Conservation (phyloP, 2,113 vertebrate genomes). For the Calyptomena viridis region DNA sequence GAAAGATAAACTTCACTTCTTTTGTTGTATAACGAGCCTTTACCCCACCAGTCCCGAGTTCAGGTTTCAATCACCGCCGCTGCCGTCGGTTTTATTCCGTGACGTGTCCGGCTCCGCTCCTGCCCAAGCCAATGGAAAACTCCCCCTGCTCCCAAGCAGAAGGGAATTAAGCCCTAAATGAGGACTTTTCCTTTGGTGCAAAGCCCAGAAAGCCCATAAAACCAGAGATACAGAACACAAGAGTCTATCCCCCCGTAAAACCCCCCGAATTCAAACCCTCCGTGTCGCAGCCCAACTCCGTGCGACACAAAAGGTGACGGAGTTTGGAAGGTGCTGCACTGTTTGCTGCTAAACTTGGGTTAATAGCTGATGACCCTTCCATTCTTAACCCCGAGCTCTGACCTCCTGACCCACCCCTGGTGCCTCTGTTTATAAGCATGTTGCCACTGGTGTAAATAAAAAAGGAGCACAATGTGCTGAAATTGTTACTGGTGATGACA, state of each 20-base stretch:
- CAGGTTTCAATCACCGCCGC: neutral
- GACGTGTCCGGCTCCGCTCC: neutral
- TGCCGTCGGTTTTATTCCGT: neutral
- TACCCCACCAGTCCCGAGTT: neutral
- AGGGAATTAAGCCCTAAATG: neutral
- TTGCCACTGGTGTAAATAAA: conserved; percentile 79
- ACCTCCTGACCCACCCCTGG: conserved; percentile 74
- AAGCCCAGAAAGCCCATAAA: neutral
- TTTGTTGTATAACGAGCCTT: neutral
- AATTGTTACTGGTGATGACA: conserved; percentile 79
- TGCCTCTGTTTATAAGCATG: conserved; percentile 73
- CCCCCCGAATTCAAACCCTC: neutral
- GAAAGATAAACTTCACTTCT: neutral
- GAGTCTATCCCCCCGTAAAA: neutral
- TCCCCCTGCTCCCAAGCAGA: neutral
- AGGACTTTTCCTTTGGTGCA: neutral
- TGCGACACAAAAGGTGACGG: neutral
- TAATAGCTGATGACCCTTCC: conserved; percentile 75
- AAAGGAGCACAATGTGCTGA: conserved; percentile 75
- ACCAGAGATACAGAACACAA: accelerated
- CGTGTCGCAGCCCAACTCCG: neutral
- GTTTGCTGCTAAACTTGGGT: conserved; percentile 69
- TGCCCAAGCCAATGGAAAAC: neutral
- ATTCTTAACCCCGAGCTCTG: conserved; percentile 71
- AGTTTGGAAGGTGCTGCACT: neutral